A percentile compares a stretch with the other conserved stretches of the same genome.
phyloP scores from a whole-genome alignment of 2,888 invertebrate genomes.

The Masnerella sp. region DNA sequence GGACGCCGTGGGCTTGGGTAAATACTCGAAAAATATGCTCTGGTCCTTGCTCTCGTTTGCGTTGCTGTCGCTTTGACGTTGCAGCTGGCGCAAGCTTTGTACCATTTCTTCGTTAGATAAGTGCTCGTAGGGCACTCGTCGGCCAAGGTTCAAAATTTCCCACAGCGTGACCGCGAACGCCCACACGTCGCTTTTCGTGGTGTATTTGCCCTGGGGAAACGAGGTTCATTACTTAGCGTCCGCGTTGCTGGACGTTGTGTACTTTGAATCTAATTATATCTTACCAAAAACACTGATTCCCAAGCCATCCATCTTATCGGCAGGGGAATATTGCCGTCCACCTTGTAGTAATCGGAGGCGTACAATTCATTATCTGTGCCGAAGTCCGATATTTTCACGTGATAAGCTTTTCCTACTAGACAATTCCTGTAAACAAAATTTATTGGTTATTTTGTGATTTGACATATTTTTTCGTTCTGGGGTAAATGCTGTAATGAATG shows the following conservation, averaged over 20 bases:
- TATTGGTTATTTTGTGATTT: no score
- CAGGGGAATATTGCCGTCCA: conserved; percentile 87
- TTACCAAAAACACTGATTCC: conserved; percentile 86
- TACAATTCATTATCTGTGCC: conserved; percentile 91
- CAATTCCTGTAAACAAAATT: conserved; percentile 88
- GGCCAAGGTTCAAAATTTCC: conserved; percentile 89
- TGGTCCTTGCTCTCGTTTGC: conserved; percentile 63
- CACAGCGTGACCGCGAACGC: conserved; percentile 92
- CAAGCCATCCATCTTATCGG: conserved; percentile 95
- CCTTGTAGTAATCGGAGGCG: conserved; percentile 88
- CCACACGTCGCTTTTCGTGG: conserved; percentile 95
- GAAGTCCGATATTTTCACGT: conserved; percentile 91
- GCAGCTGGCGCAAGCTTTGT: conserved; percentile 87
- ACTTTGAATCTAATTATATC: conserved; percentile 35
- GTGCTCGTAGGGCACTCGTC: conserved; percentile 87
- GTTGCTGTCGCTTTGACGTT: conserved; percentile 80
- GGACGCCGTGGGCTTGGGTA: conserved; percentile 84
- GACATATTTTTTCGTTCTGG: no score
- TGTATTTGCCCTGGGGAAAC: conserved; percentile 85
- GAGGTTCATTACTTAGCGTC: not conserved
- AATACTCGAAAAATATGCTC: conserved; percentile 78
- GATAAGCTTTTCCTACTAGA: conserved; percentile 89
- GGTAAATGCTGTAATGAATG: no score
- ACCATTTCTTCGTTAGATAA: conserved; percentile 88
- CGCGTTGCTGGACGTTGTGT: not conserved